Conservation (phyloP, 2,888 invertebrate species). For the Siphonodentalium dalli region DNA sequence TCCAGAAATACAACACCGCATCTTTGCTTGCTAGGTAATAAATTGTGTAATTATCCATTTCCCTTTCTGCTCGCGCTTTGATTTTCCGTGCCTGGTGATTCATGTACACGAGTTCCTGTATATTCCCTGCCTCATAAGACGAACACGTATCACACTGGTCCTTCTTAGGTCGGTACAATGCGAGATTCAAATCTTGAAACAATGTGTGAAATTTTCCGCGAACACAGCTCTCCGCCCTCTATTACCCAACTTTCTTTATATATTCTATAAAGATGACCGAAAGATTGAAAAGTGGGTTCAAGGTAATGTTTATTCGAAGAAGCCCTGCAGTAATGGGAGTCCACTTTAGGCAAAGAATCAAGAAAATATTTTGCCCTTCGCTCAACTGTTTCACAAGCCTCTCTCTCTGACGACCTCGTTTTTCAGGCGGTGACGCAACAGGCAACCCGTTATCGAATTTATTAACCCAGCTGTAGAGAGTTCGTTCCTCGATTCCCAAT, state of each 20-base stretch:
- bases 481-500: constrained; percentile 15
- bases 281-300: constrained; percentile 19
- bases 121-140: constrained; percentile 6
- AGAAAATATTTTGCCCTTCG: constrained; percentile 13
- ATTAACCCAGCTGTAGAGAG: constrained; percentile 11
- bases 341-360: constrained; percentile 15
- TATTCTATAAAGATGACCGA: constrained; percentile 10
- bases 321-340: constrained; percentile 25
- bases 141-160: constrained; percentile 22
- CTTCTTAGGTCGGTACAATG: constrained; percentile 17
- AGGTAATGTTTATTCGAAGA: constrained; percentile 19
- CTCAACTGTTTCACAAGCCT: not conserved
- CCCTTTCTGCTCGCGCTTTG: constrained; percentile 5
- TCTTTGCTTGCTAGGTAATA: constrained; percentile 14
- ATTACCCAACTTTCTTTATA: not conserved
- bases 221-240: constrained; percentile 4
- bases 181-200: constrained; percentile 17
- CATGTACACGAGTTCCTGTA: constrained; percentile 8
- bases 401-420: not conserved
- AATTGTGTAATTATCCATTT: constrained; percentile 14
- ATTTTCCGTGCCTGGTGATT: constrained; percentile 11
- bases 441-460: constrained; percentile 4
- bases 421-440: not conserved
- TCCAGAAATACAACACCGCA: constrained; percentile 22
- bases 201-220: constrained; percentile 9